A percentile compares a stretch with the other conserved stretches of the same genome.
phyloP scores from a whole-genome alignment of 2,888 invertebrate genomes.

The Meiosimyza decipiens region DNA sequence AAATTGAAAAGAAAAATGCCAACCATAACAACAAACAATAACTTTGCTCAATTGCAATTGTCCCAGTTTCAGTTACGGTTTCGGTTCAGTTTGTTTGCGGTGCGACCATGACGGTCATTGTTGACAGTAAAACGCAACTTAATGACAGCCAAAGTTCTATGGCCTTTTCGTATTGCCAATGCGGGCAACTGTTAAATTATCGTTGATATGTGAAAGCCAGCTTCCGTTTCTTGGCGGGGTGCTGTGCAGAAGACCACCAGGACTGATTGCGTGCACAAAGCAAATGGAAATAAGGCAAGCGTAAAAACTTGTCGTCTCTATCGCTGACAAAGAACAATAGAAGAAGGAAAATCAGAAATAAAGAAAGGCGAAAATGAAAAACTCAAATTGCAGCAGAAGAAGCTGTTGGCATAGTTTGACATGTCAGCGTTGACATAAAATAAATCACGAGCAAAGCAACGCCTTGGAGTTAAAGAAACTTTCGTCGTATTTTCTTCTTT shows the following conservation, averaged over 20 bases:
- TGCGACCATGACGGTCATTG: constrained; percentile 9
- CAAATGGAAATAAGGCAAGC: constrained; percentile 55
- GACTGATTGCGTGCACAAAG: constrained; percentile 13
- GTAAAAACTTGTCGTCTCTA: constrained; percentile 36
- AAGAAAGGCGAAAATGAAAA: too few relatives aligned
- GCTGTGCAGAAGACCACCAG: too few relatives aligned
- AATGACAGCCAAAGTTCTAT: constrained; percentile 15
- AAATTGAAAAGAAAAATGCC: too few relatives aligned
- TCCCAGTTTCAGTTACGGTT: background rate
- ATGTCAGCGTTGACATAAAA: constrained; percentile 61
- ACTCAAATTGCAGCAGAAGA: too few relatives aligned
- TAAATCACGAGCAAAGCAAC: constrained; percentile 48
- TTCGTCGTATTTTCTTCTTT: too few relatives aligned
- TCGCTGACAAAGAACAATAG: constrained; percentile 40
- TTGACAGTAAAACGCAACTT: constrained; percentile 33
- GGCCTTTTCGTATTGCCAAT: background rate
- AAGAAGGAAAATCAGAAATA: too few relatives aligned
- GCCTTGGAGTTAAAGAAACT: background rate
- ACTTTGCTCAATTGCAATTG: constrained; percentile 21
- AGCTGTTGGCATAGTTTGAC: constrained; percentile 52
- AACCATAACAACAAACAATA: background rate
- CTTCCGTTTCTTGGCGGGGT: background rate
- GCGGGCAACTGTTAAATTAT: constrained; percentile 2
- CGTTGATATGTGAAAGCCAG: background rate
- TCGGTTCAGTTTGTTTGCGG: background rate